Percentiles rank a stretch among this genome's conserved stretches.
These are phyloP conservation scores for Trinorchestia longiramus DNA, from an alignment of 1,140 invertebrate species.

Conservation along the genomic window DNA sequence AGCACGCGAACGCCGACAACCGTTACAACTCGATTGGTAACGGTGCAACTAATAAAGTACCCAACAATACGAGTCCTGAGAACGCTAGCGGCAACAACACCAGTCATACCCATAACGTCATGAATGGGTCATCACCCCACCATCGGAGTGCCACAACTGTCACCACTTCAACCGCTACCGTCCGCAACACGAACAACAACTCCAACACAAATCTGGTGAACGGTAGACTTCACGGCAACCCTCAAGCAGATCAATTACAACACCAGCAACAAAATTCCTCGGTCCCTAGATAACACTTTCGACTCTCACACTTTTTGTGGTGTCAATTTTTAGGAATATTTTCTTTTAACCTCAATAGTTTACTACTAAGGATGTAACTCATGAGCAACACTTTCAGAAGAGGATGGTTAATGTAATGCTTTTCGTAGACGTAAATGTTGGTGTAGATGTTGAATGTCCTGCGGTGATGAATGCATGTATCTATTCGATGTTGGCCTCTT, in stretches of 20 bases:
- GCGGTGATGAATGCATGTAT: background rate
- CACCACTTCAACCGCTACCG: background rate
- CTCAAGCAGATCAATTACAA: background rate
- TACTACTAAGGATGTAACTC: constrained; percentile 9
- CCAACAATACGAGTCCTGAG: background rate
- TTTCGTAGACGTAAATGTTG: background rate
- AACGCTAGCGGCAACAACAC: background rate
- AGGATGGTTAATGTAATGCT: background rate
- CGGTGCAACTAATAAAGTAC: background rate
- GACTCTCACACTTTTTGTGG: background rate
- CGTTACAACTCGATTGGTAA: background rate
- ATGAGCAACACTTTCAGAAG: background rate
- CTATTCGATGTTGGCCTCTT: background rate
- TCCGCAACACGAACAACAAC: background rate
- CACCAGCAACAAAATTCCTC: constrained; percentile 8
- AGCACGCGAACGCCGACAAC: background rate
- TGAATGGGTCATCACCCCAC: constrained; percentile 32
- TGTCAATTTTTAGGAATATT: constrained; percentile 5
- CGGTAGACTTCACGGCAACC: constrained; percentile 13
- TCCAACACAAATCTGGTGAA: background rate
- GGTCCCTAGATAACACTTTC: constrained; percentile 39
- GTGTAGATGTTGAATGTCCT: background rate
- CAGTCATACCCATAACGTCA: background rate
- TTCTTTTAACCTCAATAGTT: constrained; percentile 10
- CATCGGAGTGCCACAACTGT: background rate